phyloP scores from a whole-genome alignment of 2,888 invertebrate species.

The Harpalus rubripes region DNA sequence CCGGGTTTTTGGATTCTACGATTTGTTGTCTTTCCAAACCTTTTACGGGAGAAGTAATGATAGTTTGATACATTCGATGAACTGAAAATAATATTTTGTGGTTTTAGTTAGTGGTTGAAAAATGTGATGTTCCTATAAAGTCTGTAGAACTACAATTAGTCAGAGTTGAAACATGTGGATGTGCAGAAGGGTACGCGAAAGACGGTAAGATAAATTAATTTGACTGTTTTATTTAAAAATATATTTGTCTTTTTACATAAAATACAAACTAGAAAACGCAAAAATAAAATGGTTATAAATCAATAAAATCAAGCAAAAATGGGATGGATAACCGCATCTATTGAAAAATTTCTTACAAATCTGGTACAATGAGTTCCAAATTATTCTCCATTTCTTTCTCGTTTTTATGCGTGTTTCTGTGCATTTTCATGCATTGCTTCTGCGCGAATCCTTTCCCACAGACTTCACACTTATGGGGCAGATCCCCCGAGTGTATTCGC shows the following conservation, averaged over 20 bases:
- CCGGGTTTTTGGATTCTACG: conserved; percentile 90
- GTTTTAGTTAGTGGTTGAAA: conserved; percentile 85
- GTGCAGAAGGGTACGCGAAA: conserved; percentile 93
- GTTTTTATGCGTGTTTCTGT: conserved; percentile 77
- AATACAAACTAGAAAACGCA: too few species aligned
- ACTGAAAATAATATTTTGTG: neutral
- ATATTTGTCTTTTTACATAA: too few species aligned
- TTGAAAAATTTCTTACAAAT: neutral
- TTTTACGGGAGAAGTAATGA: conserved; percentile 88
- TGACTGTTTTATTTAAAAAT: neutral
- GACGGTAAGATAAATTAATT: conserved; percentile 87
- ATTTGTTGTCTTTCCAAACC: conserved; percentile 92
- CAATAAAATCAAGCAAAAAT: too few species aligned
- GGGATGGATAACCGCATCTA: neutral
- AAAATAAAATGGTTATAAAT: too few species aligned
- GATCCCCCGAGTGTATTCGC: conserved; percentile 79
- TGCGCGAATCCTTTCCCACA: conserved; percentile 80
- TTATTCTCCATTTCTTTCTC: neutral
- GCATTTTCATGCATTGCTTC: conserved; percentile 78
- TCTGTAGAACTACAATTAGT: conserved; percentile 97
- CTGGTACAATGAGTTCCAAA: neutral
- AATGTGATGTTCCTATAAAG: conserved; percentile 90
- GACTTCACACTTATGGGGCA: conserved; percentile 78
- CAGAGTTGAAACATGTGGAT: conserved; percentile 96
- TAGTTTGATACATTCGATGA: neutral